Conservation (phyloP, 2,888 invertebrate genomes). For the Drosophila silvestris region DNA sequence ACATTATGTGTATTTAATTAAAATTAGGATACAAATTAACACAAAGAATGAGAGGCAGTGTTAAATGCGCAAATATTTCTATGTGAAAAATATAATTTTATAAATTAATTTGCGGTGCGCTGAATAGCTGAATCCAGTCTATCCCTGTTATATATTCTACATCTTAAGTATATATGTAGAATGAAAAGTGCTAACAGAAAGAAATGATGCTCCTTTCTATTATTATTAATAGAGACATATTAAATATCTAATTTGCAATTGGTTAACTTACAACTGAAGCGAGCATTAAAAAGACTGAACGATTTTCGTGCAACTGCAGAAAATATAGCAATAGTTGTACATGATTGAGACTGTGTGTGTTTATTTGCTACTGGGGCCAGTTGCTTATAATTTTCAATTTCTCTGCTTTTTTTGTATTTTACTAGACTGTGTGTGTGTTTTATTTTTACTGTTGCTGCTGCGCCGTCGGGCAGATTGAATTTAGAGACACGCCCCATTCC, state of each 20-base stretch:
- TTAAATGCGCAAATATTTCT: not conserved
- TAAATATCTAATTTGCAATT: not conserved
- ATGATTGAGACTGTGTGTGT: conserved; percentile 34
- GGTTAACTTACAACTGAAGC: not conserved
- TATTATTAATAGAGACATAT: not conserved
- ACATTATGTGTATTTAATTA: no score
- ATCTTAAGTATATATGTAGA: not conserved
- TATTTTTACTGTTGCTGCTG: conserved; percentile 28
- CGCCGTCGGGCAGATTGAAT: conserved; percentile 64
- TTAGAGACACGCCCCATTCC: conserved; percentile 57
- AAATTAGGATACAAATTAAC: no score
- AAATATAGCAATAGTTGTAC: conserved; percentile 16
- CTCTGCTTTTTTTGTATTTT: conserved; percentile 45
- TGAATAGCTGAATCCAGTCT: not conserved
- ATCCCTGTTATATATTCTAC: not conserved
- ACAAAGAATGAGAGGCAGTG: no score
- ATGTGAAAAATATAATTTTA: not conserved
- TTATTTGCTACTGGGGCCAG: conserved; percentile 39
- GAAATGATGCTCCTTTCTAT: not conserved
- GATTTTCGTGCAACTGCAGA: not conserved
- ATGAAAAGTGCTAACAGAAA: not conserved
- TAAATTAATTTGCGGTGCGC: no score
- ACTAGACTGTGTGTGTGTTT: conserved; percentile 19
- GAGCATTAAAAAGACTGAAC: not conserved
- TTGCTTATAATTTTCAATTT: conserved; percentile 71